A percentile compares a stretch with the other conserved stretches of the same genome.
These are phyloP conservation scores for Botia almorhae DNA, from an alignment of 2,797 vertebrate genomes.

Conservation along the genomic window DNA sequence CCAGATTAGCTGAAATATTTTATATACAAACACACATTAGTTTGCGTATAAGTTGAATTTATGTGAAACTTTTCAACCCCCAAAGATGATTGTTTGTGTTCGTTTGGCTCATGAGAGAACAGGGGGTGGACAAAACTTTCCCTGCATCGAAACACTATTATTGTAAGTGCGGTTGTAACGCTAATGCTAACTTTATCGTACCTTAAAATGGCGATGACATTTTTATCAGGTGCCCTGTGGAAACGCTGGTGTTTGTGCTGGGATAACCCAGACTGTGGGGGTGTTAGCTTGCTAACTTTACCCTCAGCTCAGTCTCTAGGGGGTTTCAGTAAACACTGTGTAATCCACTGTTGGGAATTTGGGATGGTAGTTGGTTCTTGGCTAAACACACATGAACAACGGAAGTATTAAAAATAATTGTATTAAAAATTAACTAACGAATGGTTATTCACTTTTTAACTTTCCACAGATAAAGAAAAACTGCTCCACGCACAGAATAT, in stretches of 20 bases:
- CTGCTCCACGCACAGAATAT: constrained; percentile 70
- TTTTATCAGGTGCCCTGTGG: constrained; percentile 73
- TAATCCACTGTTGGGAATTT: constrained; percentile 25
- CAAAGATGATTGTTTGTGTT: constrained; percentile 55
- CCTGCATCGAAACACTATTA: constrained; percentile 69
- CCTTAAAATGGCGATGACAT: constrained; percentile 76
- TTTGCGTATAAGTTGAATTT: no score
- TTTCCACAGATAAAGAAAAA: constrained; percentile 46
- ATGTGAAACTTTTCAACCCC: background rate
- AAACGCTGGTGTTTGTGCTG: constrained; percentile 63
- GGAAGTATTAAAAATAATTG: background rate
- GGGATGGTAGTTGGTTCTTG: constrained; percentile 61
- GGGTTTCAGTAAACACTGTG: constrained; percentile 74
- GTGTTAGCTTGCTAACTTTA: constrained; percentile 78
- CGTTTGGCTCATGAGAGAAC: constrained; percentile 76
- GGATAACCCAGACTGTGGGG: constrained; percentile 76
- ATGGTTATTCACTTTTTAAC: background rate
- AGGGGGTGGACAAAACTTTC: constrained; percentile 75
- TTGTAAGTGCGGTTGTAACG: constrained; percentile 64
- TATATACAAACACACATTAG: no score
- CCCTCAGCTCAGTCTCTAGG: constrained; percentile 67
- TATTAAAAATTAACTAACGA: background rate
- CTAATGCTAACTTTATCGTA: constrained; percentile 65
- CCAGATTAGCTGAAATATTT: no score
- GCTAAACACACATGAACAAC: constrained; percentile 45